Conservation (phyloP, 2,113 vertebrate species). For the Chrysemys picta region DNA sequence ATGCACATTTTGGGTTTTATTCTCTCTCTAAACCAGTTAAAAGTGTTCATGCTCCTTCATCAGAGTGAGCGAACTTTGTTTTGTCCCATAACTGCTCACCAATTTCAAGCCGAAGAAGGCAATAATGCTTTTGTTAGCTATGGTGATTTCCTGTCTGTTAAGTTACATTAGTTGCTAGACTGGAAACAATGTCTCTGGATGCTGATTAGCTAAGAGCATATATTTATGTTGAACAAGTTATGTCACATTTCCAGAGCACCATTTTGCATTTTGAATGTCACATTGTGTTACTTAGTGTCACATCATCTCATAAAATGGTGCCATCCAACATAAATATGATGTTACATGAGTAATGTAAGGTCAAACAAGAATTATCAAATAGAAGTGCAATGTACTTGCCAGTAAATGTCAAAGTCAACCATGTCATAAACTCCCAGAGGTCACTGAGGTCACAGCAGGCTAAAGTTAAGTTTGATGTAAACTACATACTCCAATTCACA, state of each 20-base stretch:
- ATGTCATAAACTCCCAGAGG: neutral
- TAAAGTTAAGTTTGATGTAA: neutral
- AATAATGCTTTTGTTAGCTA: neutral
- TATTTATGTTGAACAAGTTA: neutral
- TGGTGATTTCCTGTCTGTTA: neutral
- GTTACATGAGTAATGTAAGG: too few relatives aligned
- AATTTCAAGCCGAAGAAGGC: neutral
- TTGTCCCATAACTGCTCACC: neutral
- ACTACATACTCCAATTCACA: neutral
- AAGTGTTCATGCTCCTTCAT: neutral
- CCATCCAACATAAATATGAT: neutral
- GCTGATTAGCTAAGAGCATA: fast-evolving
- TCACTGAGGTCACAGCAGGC: too few relatives aligned
- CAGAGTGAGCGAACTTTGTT: neutral
- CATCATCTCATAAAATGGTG: fast-evolving
- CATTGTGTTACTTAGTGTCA: fast-evolving
- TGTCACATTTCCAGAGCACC: fast-evolving
- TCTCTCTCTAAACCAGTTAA: neutral
- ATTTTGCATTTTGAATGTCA: fast-evolving
- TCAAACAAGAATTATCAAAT: neutral
- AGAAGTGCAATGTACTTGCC: neutral
- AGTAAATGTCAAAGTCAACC: neutral
- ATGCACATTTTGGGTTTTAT: fast-evolving
- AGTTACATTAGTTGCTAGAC: fast-evolving
- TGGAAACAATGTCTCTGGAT: neutral